Evolutionary conservation across 2,113 vertebrate species (phyloP), one percentile per base, ranked within the genome.

Genomic region (Puma concolor): DNA sequence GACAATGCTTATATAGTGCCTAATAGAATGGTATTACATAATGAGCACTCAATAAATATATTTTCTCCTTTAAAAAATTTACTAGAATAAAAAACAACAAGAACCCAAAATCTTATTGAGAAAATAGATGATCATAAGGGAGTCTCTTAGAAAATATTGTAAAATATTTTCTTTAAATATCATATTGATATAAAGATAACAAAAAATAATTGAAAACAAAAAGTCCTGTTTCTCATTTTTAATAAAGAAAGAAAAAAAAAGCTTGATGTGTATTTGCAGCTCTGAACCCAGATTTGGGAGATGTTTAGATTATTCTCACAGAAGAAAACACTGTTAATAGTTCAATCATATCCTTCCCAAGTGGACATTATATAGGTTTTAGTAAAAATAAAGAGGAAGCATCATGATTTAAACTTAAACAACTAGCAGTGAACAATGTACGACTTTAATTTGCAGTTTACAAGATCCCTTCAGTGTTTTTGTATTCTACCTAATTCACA

Each of bases 351-450:
- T 67, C 57, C 81, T 90, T 41, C 21, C 12, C 57, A 84, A 90
- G 1, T n/a, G 19, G 21, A 48, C 12, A 80, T 64, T 84, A 80
- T 84, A 79, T 25, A 92, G 11, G 10, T 90, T 93, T 95, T 23
- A 69, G 36, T 81, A 90, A 95, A 97, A 92, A 90, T 63, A 91
- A 79, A 91, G 44, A 91, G 16, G 19, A 90, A 66, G 8, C 6
- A 64, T 66, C 15, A 82, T 69, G 84, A 94, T 80, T 97, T 86
- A 93, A 96, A 72, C 7, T 90, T 91, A 66, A 80, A 67, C 14
- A 94, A 94, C 72, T 77, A 88, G n/a, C 23, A 82, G 50, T 69
- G 66, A 82, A 41, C n/a, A 67, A 91, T 10, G 66, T 25, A 13
- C 48, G 31, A 85, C 36, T 95, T 92, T 79, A 93, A 84, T 76